phyloP scores from a whole-genome alignment of 2,888 invertebrate genomes.

The Eilema sororculum region DNA sequence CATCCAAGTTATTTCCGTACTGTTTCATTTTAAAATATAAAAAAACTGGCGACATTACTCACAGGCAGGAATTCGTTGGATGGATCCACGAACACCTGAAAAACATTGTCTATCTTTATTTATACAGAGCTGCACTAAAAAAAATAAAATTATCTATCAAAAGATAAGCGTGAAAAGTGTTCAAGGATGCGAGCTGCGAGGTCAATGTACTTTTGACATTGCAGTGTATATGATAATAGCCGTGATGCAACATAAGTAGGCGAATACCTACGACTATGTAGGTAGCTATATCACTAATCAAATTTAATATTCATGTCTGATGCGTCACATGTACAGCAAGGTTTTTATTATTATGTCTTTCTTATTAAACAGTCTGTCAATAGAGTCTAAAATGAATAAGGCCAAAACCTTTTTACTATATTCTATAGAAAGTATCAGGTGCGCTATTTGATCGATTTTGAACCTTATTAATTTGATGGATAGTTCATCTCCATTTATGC shows the following conservation, averaged over 20 bases:
- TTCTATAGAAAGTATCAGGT: neutral
- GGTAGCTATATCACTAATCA: constrained; percentile 37
- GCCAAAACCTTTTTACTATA: neutral
- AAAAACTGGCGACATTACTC: constrained; percentile 40
- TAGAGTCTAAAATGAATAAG: neutral
- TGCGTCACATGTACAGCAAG: neutral
- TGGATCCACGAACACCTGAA: constrained; percentile 33
- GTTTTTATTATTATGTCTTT: neutral
- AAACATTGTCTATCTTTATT: constrained; percentile 49
- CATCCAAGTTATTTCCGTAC: constrained; percentile 19
- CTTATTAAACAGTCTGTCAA: neutral
- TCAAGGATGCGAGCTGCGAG: constrained; percentile 75
- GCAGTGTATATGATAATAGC: constrained; percentile 67
- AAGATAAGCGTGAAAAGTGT: constrained; percentile 67
- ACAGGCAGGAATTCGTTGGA: constrained; percentile 32
- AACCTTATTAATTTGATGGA: neutral
- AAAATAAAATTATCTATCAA: constrained; percentile 71
- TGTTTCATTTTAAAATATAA: constrained; percentile 19
- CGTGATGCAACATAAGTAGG: constrained; percentile 67
- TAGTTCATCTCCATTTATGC: neutral
- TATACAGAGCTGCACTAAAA: constrained; percentile 48
- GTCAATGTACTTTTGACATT: constrained; percentile 82
- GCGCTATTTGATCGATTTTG: neutral
- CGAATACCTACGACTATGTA: constrained; percentile 46
- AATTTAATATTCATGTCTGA: constrained; percentile 20